Evolutionary conservation across 2,797 vertebrate species (phyloP).

Genomic region (Tokudaia tokunoshimensis): DNA sequence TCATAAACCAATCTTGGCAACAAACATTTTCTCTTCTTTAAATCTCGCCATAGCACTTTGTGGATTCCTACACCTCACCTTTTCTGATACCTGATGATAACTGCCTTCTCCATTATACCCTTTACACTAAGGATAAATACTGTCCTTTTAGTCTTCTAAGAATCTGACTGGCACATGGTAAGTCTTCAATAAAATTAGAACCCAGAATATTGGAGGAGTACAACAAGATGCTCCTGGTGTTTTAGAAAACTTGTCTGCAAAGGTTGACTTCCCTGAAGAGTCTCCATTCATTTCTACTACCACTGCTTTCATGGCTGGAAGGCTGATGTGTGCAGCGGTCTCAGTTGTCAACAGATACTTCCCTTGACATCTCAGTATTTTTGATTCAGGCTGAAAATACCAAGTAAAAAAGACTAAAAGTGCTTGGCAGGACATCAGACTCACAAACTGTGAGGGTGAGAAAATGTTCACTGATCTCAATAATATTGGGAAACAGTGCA

Average conservation of each 20-base stretch:
- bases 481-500: background rate
- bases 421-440: constrained; percentile 17
- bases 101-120: background rate
- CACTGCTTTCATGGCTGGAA: background rate
- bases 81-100: background rate
- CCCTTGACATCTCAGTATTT: constrained; percentile 14
- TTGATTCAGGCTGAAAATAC: background rate
- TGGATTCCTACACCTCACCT: background rate
- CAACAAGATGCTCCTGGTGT: constrained; percentile 2
- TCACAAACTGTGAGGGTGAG: background rate
- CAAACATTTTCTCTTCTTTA: constrained; percentile 11
- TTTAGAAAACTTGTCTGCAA: constrained; percentile 30
- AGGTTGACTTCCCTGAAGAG: constrained; percentile 25
- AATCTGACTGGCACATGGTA: constrained; percentile 50
- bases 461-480: background rate
- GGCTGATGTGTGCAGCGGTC: background rate
- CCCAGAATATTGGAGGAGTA: constrained; percentile 61
- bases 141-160: background rate
- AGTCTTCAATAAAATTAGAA: constrained; percentile 54
- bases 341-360: constrained; percentile 3
- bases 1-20: background rate
- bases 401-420: constrained; percentile 25
- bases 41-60: background rate
- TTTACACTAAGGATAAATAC: constrained; percentile 25
- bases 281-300: constrained; percentile 1